Conservation (phyloP, 2,113 vertebrate species). For the Camelus bactrianus region DNA sequence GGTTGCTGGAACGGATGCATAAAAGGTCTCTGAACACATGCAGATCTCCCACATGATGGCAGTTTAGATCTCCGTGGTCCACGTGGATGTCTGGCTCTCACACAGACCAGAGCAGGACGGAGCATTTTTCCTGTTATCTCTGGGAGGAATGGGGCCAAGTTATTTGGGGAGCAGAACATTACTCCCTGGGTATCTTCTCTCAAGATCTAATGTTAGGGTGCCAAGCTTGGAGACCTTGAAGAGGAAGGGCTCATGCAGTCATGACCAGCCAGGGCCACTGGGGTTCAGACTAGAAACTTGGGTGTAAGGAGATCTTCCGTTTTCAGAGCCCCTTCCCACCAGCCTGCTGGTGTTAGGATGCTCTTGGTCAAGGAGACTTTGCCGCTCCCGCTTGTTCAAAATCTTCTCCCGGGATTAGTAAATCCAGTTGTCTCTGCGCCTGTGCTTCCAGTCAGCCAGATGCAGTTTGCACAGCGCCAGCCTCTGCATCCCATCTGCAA, state of each 20-base stretch:
- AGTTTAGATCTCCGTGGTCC: not conserved
- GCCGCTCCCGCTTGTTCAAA: conserved; percentile 75
- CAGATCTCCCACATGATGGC: too few species aligned
- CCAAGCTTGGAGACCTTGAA: fast-evolving
- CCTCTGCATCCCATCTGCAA: conserved; percentile 86
- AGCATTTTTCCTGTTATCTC: not conserved
- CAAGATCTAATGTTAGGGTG: not conserved
- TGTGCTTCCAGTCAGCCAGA: conserved; percentile 66
- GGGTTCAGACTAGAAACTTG: not conserved
- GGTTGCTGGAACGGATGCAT: fast-evolving
- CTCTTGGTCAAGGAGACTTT: not conserved
- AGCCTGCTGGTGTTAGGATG: not conserved
- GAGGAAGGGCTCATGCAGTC: not conserved
- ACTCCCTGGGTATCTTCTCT: not conserved
- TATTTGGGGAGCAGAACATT: too few species aligned
- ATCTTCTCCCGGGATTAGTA: conserved; percentile 72
- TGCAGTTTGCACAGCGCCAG: conserved; percentile 68
- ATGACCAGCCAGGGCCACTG: fast-evolving
- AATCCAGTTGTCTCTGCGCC: conserved; percentile 66
- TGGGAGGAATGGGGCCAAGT: too few species aligned
- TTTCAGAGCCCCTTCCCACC: conserved; percentile 26
- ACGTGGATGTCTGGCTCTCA: not conserved
- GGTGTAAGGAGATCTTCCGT: not conserved
- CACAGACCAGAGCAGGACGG: fast-evolving
- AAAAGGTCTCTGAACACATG: too few species aligned